Base-by-base conservation (phyloP, 2,888 invertebrate species). In the Meiosimyza decipiens region DNA sequence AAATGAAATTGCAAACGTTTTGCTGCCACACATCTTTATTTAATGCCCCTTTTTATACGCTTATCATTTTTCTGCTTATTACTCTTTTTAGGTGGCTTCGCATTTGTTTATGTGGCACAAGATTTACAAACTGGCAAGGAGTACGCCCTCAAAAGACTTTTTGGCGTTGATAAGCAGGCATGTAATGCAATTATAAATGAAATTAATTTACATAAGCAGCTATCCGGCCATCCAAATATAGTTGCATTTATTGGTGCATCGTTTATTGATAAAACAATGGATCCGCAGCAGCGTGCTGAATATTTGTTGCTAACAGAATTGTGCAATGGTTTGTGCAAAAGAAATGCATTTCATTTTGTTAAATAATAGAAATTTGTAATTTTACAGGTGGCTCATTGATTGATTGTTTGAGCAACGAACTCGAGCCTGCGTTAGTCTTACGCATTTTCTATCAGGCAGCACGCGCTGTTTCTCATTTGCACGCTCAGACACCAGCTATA, bases 61-160 rank as follows among this genome's bases (percentile, higher is more conserved):
- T 40, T 40, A 40, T 40, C 40, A 40, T 40, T 40, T 6, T 40
- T 40, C 40, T 40, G 9, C 9, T 6, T 60, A 63, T 57, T 64
- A n/a, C 52, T 33, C 16, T 66, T 52, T 76, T 67, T 89, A 98
- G 98, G 98, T 90, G 98, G 98, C 76, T 98, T 96, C 90, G 97
- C 97, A 74, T 94, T 96, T 89, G 97, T 98, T 73, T 98, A 94
- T 90, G 94, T 95, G 79, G 97, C 96, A 80, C 96, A 97, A 90
- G 97, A 98, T 88, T 88, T 93, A 75, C 90, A 92, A 75, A 91
- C 91, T 77, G 95, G 95, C 76, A 94, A 94, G 79, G 95, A 96
- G 84, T 98, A 95, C 90, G 98, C 98, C 81, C 90, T 98, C 77
- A 98, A 98, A 91, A 92, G 94, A 86, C 89, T 95, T 77, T 90